These are phyloP conservation scores for Peromyscus polionotus DNA, from an alignment of 2,113 vertebrate species.

Conservation along the genomic window DNA sequence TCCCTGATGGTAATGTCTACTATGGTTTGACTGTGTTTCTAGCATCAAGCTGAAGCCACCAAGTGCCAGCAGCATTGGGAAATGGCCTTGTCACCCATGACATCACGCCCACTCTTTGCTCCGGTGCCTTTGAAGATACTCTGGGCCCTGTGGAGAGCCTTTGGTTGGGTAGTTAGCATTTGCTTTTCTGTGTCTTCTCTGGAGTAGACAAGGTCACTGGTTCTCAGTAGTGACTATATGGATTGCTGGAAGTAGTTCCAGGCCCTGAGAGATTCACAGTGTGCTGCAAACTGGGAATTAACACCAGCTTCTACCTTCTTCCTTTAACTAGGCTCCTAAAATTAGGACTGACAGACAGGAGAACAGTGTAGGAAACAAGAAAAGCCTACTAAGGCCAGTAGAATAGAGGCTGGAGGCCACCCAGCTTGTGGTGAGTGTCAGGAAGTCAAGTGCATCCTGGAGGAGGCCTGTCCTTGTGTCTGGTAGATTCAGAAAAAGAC, in stretches of 20 bases:
- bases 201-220: background rate
- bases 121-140: background rate
- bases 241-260: background rate
- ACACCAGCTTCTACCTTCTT: background rate
- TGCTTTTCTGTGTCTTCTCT: background rate
- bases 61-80: background rate
- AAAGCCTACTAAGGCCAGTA: background rate
- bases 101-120: background rate
- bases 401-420: background rate
- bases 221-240: background rate
- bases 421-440: background rate
- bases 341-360: background rate
- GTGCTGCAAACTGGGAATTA: background rate
- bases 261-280: background rate
- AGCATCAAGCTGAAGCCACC: background rate
- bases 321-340: background rate
- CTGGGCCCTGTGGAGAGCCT: background rate
- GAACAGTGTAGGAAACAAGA: background rate
- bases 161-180: background rate
- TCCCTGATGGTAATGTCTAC: background rate
- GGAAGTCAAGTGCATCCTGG: background rate
- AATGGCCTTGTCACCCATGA: background rate
- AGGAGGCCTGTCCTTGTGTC: background rate
- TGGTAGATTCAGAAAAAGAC: background rate
- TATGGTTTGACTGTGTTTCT: background rate